Base-by-base conservation (phyloP, 2,113 vertebrate genomes). In the Phyllopteryx taeniolatus region DNA sequence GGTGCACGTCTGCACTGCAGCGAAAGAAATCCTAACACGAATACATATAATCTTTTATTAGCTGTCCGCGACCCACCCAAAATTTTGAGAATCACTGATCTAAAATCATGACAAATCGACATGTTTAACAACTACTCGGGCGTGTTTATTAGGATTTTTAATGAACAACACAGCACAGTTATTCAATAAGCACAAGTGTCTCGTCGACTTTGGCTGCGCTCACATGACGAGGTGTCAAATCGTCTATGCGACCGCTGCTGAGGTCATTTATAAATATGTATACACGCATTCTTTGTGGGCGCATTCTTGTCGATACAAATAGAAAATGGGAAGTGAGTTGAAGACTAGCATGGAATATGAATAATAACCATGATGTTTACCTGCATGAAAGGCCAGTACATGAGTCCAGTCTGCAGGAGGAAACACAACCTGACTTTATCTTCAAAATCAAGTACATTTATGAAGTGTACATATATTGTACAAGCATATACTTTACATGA, bases 381-480 rank as follows among this genome's bases (percentile, higher is more conserved):
- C 95, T 98, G 96, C 84, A 95, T 94, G 66, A 96, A 95, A n/a
- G 96, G 95, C 95, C 96, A 96, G 88, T 96, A 97, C 93, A 96
- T 93, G 81, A 97, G 91, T 87, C 95, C 96, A 1, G 90, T 95
- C 96, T 98, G 91, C 76, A 94, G 94, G 66, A 3, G 42, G 81
- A 71, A 73, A 72, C 1, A 72, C 11, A 42, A 73, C 1, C 66
- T 27, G 27, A 59, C n/a, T 27, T 15, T 61, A 14, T 33, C 33
- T 35, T 15, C 7, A 39, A 8, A 5, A 17, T 61, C 31, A 61
- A 35, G 27, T 0, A 59, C 57, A 59, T 15, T 33, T 7, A 19
- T 17, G 49, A 7, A 53, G 20, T 10, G 10, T 22, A 39, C 35
- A 39, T 39, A 39, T 6, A 39, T 39, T 27, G 27, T 27, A 27